Conservation (phyloP, 2,113 vertebrate genomes). For the Gnathonemus echidnorhynchus region DNA sequence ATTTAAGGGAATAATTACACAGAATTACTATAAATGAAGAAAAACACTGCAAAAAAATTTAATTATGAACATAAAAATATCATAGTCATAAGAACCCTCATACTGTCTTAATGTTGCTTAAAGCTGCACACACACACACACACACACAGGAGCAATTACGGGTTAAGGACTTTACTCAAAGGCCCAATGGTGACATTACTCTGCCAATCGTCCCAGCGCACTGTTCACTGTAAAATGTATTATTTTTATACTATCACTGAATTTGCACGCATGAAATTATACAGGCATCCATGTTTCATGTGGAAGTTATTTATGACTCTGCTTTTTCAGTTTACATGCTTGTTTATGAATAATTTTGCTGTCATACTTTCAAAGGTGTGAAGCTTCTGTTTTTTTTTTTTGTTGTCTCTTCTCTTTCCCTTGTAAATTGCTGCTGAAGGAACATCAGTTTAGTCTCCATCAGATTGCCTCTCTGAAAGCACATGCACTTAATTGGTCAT, state of each 20-base stretch:
- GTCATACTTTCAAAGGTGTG: not conserved
- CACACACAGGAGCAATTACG: not conserved
- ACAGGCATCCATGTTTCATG: not conserved
- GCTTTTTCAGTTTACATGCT: not conserved
- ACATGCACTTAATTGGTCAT: constrained; percentile 56
- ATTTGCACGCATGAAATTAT: not conserved
- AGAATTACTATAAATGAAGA: not conserved
- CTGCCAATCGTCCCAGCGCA: not conserved
- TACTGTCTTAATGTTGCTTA: not conserved
- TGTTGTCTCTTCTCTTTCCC: not conserved
- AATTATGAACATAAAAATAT: not conserved
- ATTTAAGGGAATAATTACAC: not conserved
- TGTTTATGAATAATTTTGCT: not conserved
- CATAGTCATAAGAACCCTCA: not conserved
- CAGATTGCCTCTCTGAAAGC: not conserved
- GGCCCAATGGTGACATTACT: not conserved
- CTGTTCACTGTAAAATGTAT: not conserved
- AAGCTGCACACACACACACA: not conserved
- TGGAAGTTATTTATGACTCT: not conserved
- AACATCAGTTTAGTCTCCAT: not conserved
- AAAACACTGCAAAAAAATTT: not conserved
- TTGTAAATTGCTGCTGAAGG: constrained; percentile 20
- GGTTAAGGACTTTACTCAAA: not conserved
- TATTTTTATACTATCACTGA: not conserved
- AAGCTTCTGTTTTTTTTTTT: not conserved